Evolutionary conservation across 2,888 invertebrate genomes (phyloP).

Genomic region (Athalia circularis): DNA sequence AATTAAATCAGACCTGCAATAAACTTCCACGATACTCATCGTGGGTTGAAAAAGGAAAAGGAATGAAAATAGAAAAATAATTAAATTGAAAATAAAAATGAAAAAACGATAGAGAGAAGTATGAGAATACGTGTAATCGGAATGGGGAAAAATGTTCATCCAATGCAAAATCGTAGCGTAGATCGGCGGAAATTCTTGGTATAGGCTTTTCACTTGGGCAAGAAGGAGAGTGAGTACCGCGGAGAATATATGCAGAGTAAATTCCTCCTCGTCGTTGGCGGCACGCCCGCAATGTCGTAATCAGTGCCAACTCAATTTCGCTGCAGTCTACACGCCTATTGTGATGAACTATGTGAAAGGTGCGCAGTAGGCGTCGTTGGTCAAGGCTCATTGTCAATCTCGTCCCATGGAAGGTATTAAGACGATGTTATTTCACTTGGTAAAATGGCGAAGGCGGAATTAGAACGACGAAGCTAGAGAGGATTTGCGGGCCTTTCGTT

Average conservation of each 20-base stretch:
- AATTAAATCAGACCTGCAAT: too few species aligned
- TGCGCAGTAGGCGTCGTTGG: conserved; percentile 24
- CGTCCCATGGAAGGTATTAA: too few species aligned
- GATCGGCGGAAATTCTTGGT: conserved; percentile 6
- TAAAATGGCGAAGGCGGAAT: too few species aligned
- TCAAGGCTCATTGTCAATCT: background rate
- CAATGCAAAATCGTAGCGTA: background rate
- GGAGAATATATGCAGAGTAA: conserved; percentile 60
- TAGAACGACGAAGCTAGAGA: too few species aligned
- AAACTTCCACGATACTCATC: too few species aligned
- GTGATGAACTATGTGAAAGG: conserved; percentile 38
- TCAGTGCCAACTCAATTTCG: conserved; percentile 72
- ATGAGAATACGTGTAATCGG: too few species aligned
- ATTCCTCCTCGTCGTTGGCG: conserved; percentile 69
- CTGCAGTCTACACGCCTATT: conserved; percentile 24
- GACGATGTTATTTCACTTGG: too few species aligned
- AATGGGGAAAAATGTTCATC: background rate
- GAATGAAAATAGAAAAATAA: too few species aligned
- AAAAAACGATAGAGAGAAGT: background rate
- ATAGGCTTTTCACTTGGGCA: background rate
- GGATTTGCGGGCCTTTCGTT: too few species aligned
- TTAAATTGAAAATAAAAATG: background rate
- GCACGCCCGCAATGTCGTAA: conserved; percentile 71
- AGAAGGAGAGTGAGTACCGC: conserved; percentile 24
- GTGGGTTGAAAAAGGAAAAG: too few species aligned